Evolutionary conservation across 2,888 invertebrate genomes (phyloP), one percentile per base, ranked within the genome.

Genomic region (Busseola fusca): DNA sequence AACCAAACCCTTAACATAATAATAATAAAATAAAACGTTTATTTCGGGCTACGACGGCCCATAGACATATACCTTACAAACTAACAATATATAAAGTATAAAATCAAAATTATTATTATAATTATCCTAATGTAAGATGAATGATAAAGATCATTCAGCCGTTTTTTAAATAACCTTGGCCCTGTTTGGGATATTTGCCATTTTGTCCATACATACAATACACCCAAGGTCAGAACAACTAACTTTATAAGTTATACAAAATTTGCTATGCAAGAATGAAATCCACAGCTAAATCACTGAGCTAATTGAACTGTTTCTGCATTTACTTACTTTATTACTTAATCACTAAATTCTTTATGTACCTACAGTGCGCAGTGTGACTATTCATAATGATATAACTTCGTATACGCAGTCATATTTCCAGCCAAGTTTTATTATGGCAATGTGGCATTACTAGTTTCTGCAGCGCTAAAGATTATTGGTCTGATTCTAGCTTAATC

Each of bases 401-500:
- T 56, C 0, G 7, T n/a, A 40, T 62, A 30, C 27, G 30, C 25
- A 5, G 7, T 25, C 25, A 25, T 56, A 21, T 58, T 57, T 58
- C 21, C 42, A 56, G 16, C 21, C 16, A 69, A 42, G 34, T 3
- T 1, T 18, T n/a, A 37, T 14, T 25, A 21, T 69, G 25, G 54
- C 34, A 27, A 42, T 52, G 25, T 73, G 27, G 21, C 42, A 37
- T 37, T 27, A 57, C 30, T 37, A 37, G 56, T 68, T 25, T 57
- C 6, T 45, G n/a, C 45, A 21, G 21, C 16, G 12, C 14, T 52
- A 30, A 25, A 30, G n/a, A 7, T 48, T 58, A 5, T 48, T 27
- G 14, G 30, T 25, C 14, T 12, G 12, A 57, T 40, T 7, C 21
- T 16, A 42, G n/a, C 72, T 34, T 14, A 27, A 25, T 65, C 30